Evolutionary conservation across 1,140 invertebrate genomes (phyloP).

Genomic region (Macrobrachium rosenbergii): DNA sequence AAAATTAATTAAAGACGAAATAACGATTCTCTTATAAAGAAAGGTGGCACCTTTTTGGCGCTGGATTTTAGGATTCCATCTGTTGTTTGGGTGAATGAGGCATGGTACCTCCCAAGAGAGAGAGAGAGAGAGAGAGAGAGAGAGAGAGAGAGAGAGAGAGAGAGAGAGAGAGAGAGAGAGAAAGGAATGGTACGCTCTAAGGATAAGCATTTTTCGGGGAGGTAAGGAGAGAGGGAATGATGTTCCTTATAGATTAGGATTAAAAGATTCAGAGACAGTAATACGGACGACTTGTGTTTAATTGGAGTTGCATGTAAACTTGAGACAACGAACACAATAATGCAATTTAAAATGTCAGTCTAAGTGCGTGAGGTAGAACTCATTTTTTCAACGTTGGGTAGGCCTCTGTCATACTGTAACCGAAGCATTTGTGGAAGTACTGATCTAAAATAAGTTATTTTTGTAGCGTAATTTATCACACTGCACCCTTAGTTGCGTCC

Average conservation of each 20-base stretch:
- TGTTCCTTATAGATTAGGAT: no score
- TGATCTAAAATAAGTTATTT: no score
- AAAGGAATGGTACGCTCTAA: neutral
- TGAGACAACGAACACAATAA: no score
- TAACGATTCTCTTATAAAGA: neutral
- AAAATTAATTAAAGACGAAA: no score
- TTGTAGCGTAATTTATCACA: no score
- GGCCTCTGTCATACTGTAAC: no score
- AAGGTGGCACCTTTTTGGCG: neutral
- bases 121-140: conserved; percentile 12
- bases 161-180: conserved; percentile 8
- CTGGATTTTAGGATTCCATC: neutral
- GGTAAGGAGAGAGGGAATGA: neutral
- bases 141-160: conserved; percentile 1
- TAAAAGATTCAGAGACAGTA: neutral
- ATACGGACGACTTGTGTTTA: neutral
- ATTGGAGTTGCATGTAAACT: neutral
- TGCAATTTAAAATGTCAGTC: no score
- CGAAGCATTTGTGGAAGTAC: no score
- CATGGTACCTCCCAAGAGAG: neutral
- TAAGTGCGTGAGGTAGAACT: no score
- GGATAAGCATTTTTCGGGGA: neutral
- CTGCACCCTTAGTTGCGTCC: no score
- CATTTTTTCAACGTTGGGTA: no score
- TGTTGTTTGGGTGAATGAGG: neutral